Conservation (phyloP, 2,797 vertebrate genomes). For the Falco berigora region DNA sequence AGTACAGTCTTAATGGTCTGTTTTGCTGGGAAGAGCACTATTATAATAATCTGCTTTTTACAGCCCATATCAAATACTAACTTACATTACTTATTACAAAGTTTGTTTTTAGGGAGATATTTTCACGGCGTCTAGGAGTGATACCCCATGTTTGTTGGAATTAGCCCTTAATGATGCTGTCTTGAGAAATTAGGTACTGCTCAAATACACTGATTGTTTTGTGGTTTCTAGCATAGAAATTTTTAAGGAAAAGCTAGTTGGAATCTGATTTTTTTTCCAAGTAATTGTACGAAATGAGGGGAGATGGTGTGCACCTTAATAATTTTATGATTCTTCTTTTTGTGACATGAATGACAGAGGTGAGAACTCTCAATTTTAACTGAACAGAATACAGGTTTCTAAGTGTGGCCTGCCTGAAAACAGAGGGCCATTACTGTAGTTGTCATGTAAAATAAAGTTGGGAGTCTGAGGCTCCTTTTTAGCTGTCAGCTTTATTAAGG, state of each 20-base stretch:
- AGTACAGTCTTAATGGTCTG: conserved; percentile 63
- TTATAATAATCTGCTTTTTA: conserved; percentile 65
- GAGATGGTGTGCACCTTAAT: background rate
- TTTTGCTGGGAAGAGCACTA: conserved; percentile 58
- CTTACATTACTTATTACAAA: conserved; percentile 47
- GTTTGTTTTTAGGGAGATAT: conserved; percentile 65
- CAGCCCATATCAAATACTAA: conserved; percentile 48
- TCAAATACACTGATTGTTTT: conserved; percentile 48
- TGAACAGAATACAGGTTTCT: conserved; percentile 38
- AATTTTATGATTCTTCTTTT: background rate
- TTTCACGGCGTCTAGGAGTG: conserved; percentile 35
- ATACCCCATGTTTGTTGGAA: conserved; percentile 51
- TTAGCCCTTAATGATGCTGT: conserved; percentile 48
- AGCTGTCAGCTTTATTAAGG: conserved; percentile 77
- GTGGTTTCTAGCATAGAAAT: conserved; percentile 25
- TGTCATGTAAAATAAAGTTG: conserved; percentile 82
- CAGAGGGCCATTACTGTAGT: conserved; percentile 71
- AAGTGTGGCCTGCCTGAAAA: conserved; percentile 60
- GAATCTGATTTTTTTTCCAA: background rate
- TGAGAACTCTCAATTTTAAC: conserved; percentile 38
- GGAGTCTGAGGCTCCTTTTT: conserved; percentile 71
- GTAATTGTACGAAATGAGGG: conserved; percentile 1
- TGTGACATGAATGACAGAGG: background rate
- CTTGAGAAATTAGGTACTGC: conserved; percentile 57
- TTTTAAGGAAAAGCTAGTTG: background rate